phyloP scores from a whole-genome alignment of 1,140 invertebrate genomes.

The Hypsibius dujardini region DNA sequence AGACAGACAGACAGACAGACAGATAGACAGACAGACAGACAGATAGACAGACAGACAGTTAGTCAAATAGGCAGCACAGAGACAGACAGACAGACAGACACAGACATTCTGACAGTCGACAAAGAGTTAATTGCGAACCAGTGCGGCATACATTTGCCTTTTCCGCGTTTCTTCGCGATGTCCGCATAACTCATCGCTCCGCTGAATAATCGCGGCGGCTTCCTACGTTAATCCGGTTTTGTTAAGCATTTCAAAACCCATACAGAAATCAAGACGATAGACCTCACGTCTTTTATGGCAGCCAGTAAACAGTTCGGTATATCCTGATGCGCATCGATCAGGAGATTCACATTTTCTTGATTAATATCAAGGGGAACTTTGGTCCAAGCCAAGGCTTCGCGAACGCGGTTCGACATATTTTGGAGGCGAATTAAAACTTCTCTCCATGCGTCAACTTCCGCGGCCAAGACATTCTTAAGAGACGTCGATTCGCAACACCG shows the following conservation, averaged over 20 bases:
- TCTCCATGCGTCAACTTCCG: not conserved
- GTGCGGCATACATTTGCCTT: not conserved
- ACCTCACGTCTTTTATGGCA: not conserved
- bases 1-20: too few species aligned
- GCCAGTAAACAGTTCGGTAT: not conserved
- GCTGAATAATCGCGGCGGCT: constrained; percentile 8
- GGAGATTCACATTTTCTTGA: not conserved
- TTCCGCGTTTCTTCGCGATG: not conserved
- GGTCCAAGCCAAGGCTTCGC: constrained; percentile 1
- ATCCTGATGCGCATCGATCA: not conserved
- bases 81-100: too few species aligned
- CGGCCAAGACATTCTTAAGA: not conserved
- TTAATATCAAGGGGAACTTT: not conserved
- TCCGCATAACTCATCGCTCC: not conserved
- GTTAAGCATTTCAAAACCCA: too few species aligned
- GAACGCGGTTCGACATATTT: not conserved
- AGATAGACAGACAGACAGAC: too few species aligned
- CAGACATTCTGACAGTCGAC: too few species aligned
- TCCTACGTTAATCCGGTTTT: not conserved
- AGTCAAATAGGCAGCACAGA: too few species aligned
- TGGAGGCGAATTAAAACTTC: not conserved
- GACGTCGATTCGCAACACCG: not conserved
- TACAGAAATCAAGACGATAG: too few species aligned
- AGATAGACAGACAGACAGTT: too few species aligned
- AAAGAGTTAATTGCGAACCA: not conserved